A percentile compares a stretch with the other conserved stretches of the same genome.
Conservation (phyloP, 1,140 invertebrate species). For the Papilio aristodemus region DNA sequence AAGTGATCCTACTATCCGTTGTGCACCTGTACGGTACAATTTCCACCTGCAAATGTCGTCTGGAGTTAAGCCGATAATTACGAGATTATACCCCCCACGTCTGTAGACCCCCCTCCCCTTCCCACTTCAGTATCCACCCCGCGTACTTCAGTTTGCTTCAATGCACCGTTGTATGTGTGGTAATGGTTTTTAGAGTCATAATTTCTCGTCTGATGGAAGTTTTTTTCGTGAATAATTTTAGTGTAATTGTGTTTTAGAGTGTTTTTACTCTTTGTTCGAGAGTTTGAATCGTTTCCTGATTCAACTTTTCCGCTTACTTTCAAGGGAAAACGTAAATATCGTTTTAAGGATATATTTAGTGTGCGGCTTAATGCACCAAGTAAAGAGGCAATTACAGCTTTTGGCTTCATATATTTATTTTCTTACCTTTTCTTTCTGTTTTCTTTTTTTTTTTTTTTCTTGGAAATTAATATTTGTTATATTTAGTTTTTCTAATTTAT, state of each 20-base stretch:
- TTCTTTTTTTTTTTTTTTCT: too few relatives aligned
- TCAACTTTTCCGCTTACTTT: conserved; percentile 38
- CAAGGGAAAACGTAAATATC: conserved; percentile 4
- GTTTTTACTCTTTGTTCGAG: conserved; percentile 43
- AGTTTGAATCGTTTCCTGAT: conserved; percentile 43
- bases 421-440: background rate
- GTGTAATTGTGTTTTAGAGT: conserved; percentile 62
- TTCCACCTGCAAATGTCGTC: conserved; percentile 72
- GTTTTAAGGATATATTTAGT: background rate
- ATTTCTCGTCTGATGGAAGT: conserved; percentile 73
- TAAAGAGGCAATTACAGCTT: background rate
- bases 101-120: conserved; percentile 52
- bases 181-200: conserved; percentile 74
- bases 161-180: conserved; percentile 69
- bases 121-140: conserved; percentile 46
- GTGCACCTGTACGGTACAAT: conserved; percentile 54
- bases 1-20: conserved; percentile 53
- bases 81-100: conserved; percentile 66
- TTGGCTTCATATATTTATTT: background rate
- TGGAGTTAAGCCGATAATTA: conserved; percentile 76
- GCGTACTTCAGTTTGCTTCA: conserved; percentile 60
- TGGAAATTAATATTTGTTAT: too few relatives aligned
- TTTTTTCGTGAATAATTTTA: conserved; percentile 67
- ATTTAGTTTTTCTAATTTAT: too few relatives aligned
- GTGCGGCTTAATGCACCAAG: background rate